Conservation (phyloP, 53 echinoderm and acorn worm species). For the Stichopus horrens region DNA sequence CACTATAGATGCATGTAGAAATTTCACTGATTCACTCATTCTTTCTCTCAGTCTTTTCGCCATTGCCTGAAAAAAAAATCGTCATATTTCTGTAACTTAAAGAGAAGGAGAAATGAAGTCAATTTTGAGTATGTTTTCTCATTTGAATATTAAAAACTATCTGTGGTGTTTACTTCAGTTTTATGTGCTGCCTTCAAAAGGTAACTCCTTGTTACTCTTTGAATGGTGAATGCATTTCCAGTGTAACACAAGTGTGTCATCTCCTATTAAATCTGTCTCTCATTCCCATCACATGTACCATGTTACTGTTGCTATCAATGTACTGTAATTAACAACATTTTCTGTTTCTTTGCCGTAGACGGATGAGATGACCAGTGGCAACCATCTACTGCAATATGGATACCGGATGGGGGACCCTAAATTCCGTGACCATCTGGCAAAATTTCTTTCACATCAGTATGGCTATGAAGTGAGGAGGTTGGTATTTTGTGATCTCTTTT, state of each 20-base stretch:
- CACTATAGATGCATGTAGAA: too few relatives aligned
- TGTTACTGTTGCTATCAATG: background rate
- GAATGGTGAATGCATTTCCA: background rate
- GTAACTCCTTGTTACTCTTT: too few relatives aligned
- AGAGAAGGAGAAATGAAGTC: too few relatives aligned
- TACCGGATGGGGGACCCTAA: constrained; percentile 11
- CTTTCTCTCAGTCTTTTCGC: too few relatives aligned
- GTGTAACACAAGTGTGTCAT: background rate
- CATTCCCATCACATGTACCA: too few relatives aligned
- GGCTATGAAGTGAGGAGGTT: constrained; percentile 5
- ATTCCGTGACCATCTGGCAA: constrained; percentile 14
- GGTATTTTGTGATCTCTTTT: background rate
- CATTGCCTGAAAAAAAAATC: too few relatives aligned
- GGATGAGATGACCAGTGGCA: background rate
- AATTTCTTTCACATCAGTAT: constrained; percentile 17
- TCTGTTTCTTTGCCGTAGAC: constrained; percentile 1
- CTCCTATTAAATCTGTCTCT: background rate
- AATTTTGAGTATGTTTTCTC: too few relatives aligned
- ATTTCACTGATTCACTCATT: too few relatives aligned
- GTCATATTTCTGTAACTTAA: too few relatives aligned
- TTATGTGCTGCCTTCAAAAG: too few relatives aligned
- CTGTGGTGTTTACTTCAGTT: too few relatives aligned
- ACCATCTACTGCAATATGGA: background rate
- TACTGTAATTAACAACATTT: background rate
- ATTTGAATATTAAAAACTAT: too few relatives aligned